Percentiles rank a stretch among this genome's conserved stretches.
phyloP scores from a whole-genome alignment of 2,113 vertebrate genomes.

The Myanophis thanlyinensis region DNA sequence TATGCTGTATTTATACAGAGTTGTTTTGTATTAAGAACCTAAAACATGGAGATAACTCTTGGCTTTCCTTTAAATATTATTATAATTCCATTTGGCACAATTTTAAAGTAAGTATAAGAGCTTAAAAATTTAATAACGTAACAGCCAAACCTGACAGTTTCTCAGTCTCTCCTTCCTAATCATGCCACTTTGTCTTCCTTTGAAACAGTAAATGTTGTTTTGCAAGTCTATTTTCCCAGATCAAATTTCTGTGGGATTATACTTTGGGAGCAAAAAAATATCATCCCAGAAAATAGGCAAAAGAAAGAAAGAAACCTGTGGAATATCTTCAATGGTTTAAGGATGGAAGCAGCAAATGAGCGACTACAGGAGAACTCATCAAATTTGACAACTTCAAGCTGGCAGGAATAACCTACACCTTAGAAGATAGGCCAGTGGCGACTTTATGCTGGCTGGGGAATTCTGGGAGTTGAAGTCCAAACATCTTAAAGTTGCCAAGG shows the following conservation, averaged over 20 bases:
- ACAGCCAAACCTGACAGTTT: neutral
- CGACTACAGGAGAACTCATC: neutral
- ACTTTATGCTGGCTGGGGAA: too few species aligned
- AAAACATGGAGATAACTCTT: neutral
- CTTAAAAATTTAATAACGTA: neutral
- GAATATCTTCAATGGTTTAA: neutral
- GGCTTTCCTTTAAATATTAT: neutral
- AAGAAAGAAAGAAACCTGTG: neutral
- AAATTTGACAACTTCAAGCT: neutral
- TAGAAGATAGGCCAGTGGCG: neutral
- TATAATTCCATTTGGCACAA: neutral
- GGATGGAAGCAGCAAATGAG: neutral
- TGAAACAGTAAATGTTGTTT: neutral
- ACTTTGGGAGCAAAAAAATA: neutral
- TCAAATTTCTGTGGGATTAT: neutral
- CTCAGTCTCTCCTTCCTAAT: neutral
- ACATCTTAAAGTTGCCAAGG: too few species aligned
- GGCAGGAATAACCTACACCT: neutral
- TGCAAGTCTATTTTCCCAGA: neutral
- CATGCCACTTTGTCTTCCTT: neutral
- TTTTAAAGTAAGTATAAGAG: neutral
- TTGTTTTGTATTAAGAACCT: neutral
- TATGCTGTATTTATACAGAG: conserved; percentile 14
- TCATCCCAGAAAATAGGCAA: conserved; percentile 3
- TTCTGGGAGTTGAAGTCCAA: too few species aligned